Evolutionary conservation across 2,888 invertebrate species (phyloP).

Genomic region (Mesodorylaimus sp.): DNA sequence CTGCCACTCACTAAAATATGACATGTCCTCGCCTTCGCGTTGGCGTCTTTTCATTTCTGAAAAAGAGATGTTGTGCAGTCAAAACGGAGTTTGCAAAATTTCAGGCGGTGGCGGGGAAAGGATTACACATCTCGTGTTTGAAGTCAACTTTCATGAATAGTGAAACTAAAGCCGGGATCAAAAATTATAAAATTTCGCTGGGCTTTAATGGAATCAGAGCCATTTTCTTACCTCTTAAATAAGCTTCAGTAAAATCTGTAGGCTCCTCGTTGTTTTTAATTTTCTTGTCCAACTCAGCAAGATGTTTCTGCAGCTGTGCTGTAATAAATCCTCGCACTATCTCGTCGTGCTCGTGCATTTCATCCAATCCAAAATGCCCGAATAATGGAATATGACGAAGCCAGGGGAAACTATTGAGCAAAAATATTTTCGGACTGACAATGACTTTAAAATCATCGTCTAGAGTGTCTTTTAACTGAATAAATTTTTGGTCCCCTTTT

Average conservation of each 20-base stretch:
- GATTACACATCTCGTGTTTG: no score
- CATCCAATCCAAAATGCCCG: not conserved
- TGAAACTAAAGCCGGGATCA: no score
- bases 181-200: no score
- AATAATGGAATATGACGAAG: not conserved
- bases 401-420: not conserved
- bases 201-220: no score
- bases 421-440: not conserved
- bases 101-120: no score
- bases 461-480: not conserved
- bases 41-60: not conserved
- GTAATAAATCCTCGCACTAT: not conserved
- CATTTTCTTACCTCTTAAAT: not conserved
- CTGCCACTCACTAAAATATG: not conserved
- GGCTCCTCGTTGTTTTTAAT: not conserved
- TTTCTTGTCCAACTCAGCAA: not conserved
- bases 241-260: not conserved
- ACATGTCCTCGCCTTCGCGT: not conserved
- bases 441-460: not conserved
- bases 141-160: no score
- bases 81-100: no score
- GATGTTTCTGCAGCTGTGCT: not conserved
- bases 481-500: not conserved
- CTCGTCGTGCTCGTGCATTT: not conserved
- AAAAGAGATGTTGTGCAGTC: slow-evolving; percentile 2